phyloP scores from a whole-genome alignment of 2,888 invertebrate genomes.

The Pheosia gnoma region DNA sequence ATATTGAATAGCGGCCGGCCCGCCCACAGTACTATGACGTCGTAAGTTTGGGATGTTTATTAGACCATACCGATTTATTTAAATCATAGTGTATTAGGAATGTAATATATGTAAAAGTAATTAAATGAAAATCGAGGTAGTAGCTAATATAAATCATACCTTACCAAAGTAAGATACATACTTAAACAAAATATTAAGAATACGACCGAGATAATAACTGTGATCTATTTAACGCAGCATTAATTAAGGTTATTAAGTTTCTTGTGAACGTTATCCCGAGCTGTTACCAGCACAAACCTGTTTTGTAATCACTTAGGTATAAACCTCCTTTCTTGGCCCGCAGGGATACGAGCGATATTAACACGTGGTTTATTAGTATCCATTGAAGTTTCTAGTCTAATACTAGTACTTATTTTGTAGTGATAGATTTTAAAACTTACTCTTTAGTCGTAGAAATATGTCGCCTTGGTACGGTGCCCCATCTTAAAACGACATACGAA shows the following conservation, averaged over 20 bases:
- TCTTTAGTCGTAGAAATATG: too few relatives aligned
- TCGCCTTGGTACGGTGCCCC: too few relatives aligned
- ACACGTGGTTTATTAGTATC: not conserved
- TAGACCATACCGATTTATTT: too few relatives aligned
- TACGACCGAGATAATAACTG: too few relatives aligned
- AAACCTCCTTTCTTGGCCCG: not conserved
- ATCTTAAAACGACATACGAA: too few relatives aligned
- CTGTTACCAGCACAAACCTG: constrained; percentile 1
- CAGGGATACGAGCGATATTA: not conserved
- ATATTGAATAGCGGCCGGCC: constrained; percentile 12
- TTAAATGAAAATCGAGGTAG: too few relatives aligned
- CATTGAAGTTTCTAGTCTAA: not conserved
- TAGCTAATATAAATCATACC: too few relatives aligned
- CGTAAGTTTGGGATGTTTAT: not conserved
- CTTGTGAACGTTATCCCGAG: not conserved
- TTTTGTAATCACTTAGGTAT: not conserved
- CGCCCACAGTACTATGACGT: constrained; percentile 1
- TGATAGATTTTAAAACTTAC: not conserved
- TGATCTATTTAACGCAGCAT: too few relatives aligned
- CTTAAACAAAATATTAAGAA: too few relatives aligned
- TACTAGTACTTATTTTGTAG: not conserved
- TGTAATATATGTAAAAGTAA: too few relatives aligned
- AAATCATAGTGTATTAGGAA: too few relatives aligned
- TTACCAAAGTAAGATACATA: too few relatives aligned
- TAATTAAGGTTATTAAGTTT: not conserved